Base-by-base conservation (phyloP, 2,797 vertebrate species). In the Enteromius thamalakanensis region DNA sequence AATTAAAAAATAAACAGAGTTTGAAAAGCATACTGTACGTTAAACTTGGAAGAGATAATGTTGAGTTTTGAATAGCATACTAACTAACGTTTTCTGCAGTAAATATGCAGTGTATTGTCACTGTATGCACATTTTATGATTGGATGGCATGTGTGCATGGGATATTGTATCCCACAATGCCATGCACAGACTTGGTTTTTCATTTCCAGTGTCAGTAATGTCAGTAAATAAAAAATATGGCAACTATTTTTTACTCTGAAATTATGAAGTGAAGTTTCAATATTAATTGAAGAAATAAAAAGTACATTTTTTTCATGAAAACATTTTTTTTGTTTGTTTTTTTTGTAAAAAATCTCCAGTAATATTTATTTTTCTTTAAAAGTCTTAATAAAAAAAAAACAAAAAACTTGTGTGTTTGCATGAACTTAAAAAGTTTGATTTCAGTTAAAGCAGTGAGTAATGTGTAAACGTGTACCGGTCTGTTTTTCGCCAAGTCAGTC, bases 1-100 rank as follows among this genome's bases (percentile, higher is more conserved):
- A 72, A 84, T 82, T 23, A 82, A 80, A 84, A 32, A 77, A 76
- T 83, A 87, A 86, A 81, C 64, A 78, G 58, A 64, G 76, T 83
- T 69, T 37, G 70, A 78, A 34, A 49, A 47, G 71, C 76, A 62
- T 49, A 74, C 72, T 77, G 51, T 62, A 74, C 64, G 79, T 86
- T 84, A 80, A 65, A 10, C 23, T 19, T 29, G 19, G 55, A 72
- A 62, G 85, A 86, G 14, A 76, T 83, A 79, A 15, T 53, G 82
- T 74, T 82, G 58, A 34, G 42, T 84, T 68, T 12, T 14, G 67
- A 62, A 40, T 42, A 26, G 53, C 34, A 26, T 76, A 9, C 49
- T 75, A 37, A 26, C 71, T 34, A 34, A 37, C 47, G 34, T 34
- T 51, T 29, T 49, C 23, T 71, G 42, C 42, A 29, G 42, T 71